Evolutionary conservation across 2,797 vertebrate species (phyloP), one percentile per base, ranked within the genome.

Genomic region (Anas georgica): DNA sequence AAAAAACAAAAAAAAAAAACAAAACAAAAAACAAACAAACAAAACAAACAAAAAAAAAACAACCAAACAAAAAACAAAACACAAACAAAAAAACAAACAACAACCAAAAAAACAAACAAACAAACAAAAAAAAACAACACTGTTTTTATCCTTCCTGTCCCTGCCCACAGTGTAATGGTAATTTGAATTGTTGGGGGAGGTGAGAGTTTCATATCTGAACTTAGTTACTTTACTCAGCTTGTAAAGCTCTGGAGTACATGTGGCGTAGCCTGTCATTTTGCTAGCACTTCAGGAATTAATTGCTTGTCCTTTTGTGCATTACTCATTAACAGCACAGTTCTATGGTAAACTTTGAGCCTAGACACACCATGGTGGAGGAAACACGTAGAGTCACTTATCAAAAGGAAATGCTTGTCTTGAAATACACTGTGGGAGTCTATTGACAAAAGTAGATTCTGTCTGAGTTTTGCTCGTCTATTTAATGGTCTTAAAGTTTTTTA

Each of bases 401-500:
- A 86, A 81, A 94, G 55, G 16, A 70, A 88, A 81, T 23, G 9
- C 39, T 43, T 43, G 39, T 7, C 62, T 78, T 86, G 37, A 92
- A 77, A 83, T 31, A 9, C 45, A 23, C 33, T 46, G 43, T 50
- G 72, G 56, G 17, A 91, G 33, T 80, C 17, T 25, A 20, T 77
- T 59, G 77, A 70, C 39, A 48, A 55, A 63, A 75, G 69, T 39
- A 23, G 31, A 83, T 52, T 17, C 21, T 87, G 48, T 33, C 69
- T 81, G 50, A 81, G 56, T 89, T 92, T 89, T 17, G 25, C 21
- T 64, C 8, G 1, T 55, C 45, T 78, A 43, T 64, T 92, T 80
- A 62, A 82, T 48, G 54, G 6, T 93, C 48, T 64, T 62, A n/a
- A 88, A 67, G 67, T 29, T 87, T 80, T 88, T 55, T 28, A 89